Evolutionary conservation across 30 jellyfish, hydroid and myxozoan species (phyloP).

Genomic region (Aurelia sp.): DNA sequence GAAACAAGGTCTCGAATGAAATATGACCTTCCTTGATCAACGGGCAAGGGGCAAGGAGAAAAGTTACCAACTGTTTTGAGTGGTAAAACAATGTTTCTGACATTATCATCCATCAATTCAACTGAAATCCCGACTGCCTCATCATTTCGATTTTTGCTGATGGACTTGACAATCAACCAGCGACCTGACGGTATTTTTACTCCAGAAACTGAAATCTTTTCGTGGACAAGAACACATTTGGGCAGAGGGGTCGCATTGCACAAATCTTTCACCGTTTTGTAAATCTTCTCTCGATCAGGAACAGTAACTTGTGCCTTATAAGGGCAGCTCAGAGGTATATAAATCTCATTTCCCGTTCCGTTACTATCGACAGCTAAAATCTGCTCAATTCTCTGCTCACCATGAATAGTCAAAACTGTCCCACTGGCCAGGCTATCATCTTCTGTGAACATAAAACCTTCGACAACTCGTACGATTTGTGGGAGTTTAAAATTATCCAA

Average conservation of each 20-base stretch:
- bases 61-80: slow-evolving; percentile 63
- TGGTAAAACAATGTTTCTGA: slow-evolving; percentile 59
- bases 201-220: slow-evolving; percentile 34
- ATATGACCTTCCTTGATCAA: slow-evolving; percentile 27
- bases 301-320: slow-evolving; percentile 61
- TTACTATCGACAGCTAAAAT: slow-evolving; percentile 65
- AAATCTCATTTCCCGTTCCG: slow-evolving; percentile 45
- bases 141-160: slow-evolving; percentile 37
- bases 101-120: slow-evolving; percentile 17
- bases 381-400: slow-evolving; percentile 70
- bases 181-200: slow-evolving; percentile 50
- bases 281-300: slow-evolving; percentile 54
- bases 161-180: slow-evolving; percentile 47
- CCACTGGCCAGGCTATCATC: slow-evolving; percentile 98
- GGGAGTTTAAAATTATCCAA: slow-evolving; percentile 89
- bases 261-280: slow-evolving; percentile 65
- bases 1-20: slow-evolving; percentile 69
- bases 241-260: slow-evolving; percentile 83
- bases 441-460: slow-evolving; percentile 92
- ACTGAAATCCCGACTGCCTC: slow-evolving; percentile 62
- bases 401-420: slow-evolving; percentile 86
- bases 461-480: slow-evolving; percentile 90
- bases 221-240: slow-evolving; percentile 45
- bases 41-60: slow-evolving; percentile 69
- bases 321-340: slow-evolving; percentile 86